Percentiles rank a stretch among this genome's conserved stretches.
Conservation (phyloP, 2,797 vertebrate genomes). For the Hirundo rustica region DNA sequence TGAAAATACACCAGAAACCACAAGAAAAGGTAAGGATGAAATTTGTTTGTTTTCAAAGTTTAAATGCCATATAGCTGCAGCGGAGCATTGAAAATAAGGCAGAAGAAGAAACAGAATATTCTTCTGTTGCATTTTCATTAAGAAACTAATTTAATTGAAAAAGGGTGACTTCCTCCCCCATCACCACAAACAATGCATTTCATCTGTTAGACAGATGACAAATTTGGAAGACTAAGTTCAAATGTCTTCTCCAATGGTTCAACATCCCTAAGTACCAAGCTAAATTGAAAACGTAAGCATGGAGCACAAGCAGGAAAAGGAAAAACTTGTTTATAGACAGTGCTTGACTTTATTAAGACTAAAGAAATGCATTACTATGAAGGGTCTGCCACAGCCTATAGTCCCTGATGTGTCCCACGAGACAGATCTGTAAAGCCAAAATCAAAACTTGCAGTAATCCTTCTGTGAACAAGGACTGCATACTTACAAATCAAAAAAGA, state of each 20-base stretch:
- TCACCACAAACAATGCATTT: background rate
- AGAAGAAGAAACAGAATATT: conserved; percentile 6
- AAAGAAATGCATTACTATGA: background rate
- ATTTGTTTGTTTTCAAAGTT: background rate
- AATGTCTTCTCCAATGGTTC: conserved; percentile 2
- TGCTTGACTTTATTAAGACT: background rate
- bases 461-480: background rate
- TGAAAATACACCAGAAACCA: conserved; percentile 15
- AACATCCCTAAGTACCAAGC: background rate
- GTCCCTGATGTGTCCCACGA: background rate
- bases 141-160: conserved; percentile 23
- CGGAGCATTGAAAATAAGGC: background rate
- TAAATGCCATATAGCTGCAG: background rate
- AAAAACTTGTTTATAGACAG: background rate
- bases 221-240: conserved; percentile 8
- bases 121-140: background rate
- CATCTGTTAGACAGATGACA: conserved; percentile 34
- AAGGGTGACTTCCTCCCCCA: background rate
- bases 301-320: background rate
- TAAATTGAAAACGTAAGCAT: conserved; percentile 38
- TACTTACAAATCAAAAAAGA: background rate
- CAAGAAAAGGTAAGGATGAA: background rate
- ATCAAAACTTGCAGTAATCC: background rate
- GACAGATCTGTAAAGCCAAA: background rate
- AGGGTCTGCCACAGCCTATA: background rate